phyloP scores from a whole-genome alignment of 2,888 invertebrate genomes.

The Lacanobia wlatinum region DNA sequence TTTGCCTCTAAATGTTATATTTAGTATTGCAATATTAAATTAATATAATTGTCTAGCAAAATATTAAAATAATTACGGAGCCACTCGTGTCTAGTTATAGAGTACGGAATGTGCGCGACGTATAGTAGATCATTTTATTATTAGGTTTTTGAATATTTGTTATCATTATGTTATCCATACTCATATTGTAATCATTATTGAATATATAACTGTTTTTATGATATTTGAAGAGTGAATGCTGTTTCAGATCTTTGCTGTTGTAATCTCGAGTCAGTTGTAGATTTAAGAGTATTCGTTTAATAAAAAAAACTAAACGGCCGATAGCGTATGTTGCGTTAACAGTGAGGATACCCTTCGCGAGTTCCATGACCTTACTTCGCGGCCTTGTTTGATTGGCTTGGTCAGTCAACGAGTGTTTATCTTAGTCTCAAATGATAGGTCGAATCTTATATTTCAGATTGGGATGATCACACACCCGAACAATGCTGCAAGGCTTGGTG shows the following conservation, averaged over 20 bases:
- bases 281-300: not conserved
- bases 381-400: not conserved
- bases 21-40: constrained; percentile 12
- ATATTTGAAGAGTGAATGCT: constrained; percentile 15
- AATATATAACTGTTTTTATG: not conserved
- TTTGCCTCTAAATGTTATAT: not conserved
- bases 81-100: not conserved
- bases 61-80: constrained; percentile 5
- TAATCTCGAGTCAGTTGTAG: constrained; percentile 38
- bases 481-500: not conserved
- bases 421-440: not conserved
- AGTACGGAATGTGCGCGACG: constrained; percentile 5
- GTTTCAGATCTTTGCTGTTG: constrained; percentile 23
- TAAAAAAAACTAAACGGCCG: not conserved
- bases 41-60: not conserved
- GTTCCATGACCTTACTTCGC: constrained; percentile 10
- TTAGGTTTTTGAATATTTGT: not conserved
- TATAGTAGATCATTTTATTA: not conserved
- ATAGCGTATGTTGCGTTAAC: not conserved
- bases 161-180: constrained; percentile 16
- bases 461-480: not conserved
- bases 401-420: constrained; percentile 3
- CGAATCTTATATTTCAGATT: not conserved
- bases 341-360: constrained; percentile 1
- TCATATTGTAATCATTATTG: not conserved